Evolutionary conservation across 2,113 vertebrate genomes (phyloP).

Genomic region (Sus scrofa): T2T-Sscrofa CM000823.6:16472501-16473000

Average conservation of each 20-base stretch:
- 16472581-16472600: background rate
- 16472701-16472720: background rate
- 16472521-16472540: background rate
- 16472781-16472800: background rate
- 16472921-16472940: background rate
- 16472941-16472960: background rate
- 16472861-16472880: background rate
- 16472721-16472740: background rate
- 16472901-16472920: background rate
- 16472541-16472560: background rate
- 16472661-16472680: no score
- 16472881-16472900: slow-evolving; percentile 19
- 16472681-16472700: background rate
- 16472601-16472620: background rate
- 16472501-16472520: background rate
- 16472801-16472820: background rate
- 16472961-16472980: background rate
- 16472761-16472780: background rate
- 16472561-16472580: background rate
- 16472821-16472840: background rate
- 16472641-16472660: background rate
- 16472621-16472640: background rate
- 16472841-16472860: background rate
- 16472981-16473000: background rate
- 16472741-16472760: background rate